Evolutionary conservation across 2,888 invertebrate genomes (phyloP).

Genomic region (Mesopsocus fuscifrons): DNA sequence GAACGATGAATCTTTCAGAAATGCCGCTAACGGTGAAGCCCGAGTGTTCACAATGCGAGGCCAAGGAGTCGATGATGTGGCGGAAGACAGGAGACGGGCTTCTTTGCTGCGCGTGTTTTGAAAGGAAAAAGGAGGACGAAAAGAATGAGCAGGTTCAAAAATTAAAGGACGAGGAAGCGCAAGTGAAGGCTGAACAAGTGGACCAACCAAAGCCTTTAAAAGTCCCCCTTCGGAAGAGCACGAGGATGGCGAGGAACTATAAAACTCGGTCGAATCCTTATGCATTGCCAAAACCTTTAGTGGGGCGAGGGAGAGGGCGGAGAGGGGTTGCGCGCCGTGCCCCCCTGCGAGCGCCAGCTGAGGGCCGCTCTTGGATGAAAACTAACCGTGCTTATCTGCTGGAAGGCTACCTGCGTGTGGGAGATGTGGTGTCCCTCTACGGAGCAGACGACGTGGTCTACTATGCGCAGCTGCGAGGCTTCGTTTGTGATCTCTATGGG

Average conservation of each 20-base stretch:
- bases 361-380: background rate
- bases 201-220: conserved; percentile 22
- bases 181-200: conserved; percentile 23
- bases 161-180: conserved; percentile 19
- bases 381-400: background rate
- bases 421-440: background rate
- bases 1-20: conserved; percentile 12
- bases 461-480: background rate
- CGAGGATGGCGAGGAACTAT: conserved; percentile 31
- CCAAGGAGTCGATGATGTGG: conserved; percentile 54
- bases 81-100: conserved; percentile 52
- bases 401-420: background rate
- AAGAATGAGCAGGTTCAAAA: conserved; percentile 17
- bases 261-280: conserved; percentile 27
- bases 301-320: conserved; percentile 51
- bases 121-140: conserved; percentile 27
- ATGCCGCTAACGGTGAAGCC: conserved; percentile 35
- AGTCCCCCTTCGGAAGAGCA: conserved; percentile 31
- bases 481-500: background rate
- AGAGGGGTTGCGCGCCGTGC: conserved; percentile 22
- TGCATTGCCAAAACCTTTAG: conserved; percentile 24
- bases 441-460: background rate
- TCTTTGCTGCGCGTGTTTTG: conserved; percentile 56
- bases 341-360: background rate
- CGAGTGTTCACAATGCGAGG: conserved; percentile 48